Conservation (phyloP, 2,113 vertebrate species). For the Mus spicilegus region DNA sequence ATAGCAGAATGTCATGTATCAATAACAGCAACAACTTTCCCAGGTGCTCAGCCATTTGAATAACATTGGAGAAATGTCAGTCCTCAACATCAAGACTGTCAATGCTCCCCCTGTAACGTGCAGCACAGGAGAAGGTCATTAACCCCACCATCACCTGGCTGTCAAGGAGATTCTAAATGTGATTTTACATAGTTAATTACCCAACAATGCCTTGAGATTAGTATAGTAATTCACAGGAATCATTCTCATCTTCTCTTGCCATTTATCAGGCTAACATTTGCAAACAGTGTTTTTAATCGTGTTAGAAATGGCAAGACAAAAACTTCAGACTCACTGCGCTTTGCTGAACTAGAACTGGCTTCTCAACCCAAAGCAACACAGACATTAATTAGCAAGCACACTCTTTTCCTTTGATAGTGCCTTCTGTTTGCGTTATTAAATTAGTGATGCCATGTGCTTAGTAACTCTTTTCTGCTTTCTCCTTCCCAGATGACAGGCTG, state of each 20-base stretch:
- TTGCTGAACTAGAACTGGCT: constrained; percentile 53
- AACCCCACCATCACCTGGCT: background rate
- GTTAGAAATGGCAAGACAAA: constrained; percentile 40
- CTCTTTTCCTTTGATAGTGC: constrained; percentile 42
- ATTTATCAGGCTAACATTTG: constrained; percentile 25
- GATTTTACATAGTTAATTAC: constrained; percentile 29
- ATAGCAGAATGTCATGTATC: background rate
- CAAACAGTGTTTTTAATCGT: constrained; percentile 17
- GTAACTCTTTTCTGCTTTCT: constrained; percentile 15
- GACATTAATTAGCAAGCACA: constrained; percentile 28
- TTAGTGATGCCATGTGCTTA: background rate
- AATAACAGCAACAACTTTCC: background rate
- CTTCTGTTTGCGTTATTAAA: constrained; percentile 36
- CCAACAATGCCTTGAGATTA: constrained; percentile 23
- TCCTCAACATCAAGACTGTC: background rate
- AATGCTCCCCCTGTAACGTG: background rate
- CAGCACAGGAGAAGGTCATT: background rate
- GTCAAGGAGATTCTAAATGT: background rate
- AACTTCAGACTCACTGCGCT: background rate
- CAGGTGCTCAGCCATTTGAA: background rate
- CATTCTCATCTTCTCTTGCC: constrained; percentile 47
- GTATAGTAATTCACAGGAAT: constrained; percentile 3
- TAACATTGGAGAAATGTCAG: too few species aligned
- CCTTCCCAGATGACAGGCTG: background rate
- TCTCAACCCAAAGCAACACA: constrained; percentile 52